Base-by-base conservation (phyloP, 2,888 invertebrate genomes). In the Clanis bilineata region DNA sequence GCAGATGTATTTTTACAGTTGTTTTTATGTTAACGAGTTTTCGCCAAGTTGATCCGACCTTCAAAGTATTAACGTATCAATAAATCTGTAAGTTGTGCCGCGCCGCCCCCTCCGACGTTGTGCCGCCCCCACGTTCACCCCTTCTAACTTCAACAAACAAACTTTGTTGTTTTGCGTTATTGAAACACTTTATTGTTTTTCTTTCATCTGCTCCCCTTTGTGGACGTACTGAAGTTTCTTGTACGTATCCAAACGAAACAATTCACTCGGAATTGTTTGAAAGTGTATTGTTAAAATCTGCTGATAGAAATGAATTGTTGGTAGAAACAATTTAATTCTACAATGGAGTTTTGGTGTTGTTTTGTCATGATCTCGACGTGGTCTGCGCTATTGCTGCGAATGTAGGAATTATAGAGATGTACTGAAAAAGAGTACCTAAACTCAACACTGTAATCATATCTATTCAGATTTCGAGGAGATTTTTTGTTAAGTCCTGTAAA, bases 171-270 rank as follows among this genome's bases (percentile, higher is more conserved):
- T 86, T 82, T 80, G 79, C 82, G 81, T 85, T 90, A 87, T 88
- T 86, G 86, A 86, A 90, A 86, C 88, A 85, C 79, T 87, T 88
- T 82, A 83, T 85, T 89, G 86, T 88, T 88, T 85, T 88, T 85
- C 85, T 88, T 90, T 88, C 87, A 85, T 86, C 83, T 78, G 67
- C 73, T 79, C 64, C 69, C 77, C 78, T 85, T 85, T 83, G 80
- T 78, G 74, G 67, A 71, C 69, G 70, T 64, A 66, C 66, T 74
- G 68, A 78, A 79, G 70, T 80, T 75, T 70, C 69, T 72, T 74
- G 68, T 66, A 62, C 65, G 68, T 76, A 74, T 76, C 70, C 62
- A 72, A 80, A 74, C 69, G 66, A 68, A 77, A 76, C 69, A 71
- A 73, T 76, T 71, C 72, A 66, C 60, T 66, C 65, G 68, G 61